Base-by-base conservation (phyloP, 1,140 invertebrate species). In the Pteromalus puparum region DNA sequence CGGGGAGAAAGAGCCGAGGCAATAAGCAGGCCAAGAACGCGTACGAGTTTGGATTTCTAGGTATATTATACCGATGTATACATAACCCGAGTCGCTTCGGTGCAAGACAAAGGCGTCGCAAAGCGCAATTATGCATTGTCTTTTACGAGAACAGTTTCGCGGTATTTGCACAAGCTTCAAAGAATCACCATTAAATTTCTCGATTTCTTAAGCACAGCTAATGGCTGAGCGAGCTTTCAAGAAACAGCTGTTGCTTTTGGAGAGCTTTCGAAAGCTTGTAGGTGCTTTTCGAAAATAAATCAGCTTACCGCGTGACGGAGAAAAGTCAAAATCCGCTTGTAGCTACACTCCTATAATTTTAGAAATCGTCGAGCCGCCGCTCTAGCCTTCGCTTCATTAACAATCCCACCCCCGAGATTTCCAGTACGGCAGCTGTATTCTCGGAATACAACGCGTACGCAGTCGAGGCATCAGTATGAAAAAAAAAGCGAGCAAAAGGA, bases 41-140 rank as follows among this genome's bases (percentile, higher is more conserved):
- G 61, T 24, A 42, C 82, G 67, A 83, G n/a, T 83, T 68, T 77
- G 74, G 75, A 77, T 68, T 76, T 83, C 61, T 61, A 21, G 74
- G 82, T 77, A 77, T 65, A 38, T 24, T n/a, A 5, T 18, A 53
- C 48, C 4, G 10, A 46, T 13, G 21, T 61, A 61, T 61, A n/a
- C 18, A 61, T 21, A 61, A 61, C 18, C 53, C 13, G 15, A 48
- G 15, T 15, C 81, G 72, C 30, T 28, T 30, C 38, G 15, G 5
- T 53, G 2, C 48, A 46, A 77, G 81, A 83, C 30, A 83, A 83
- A 30, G 7, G 28, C 46, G 46, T 13, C 2, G 10, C 9, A 1
- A 5, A n/a, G 21, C 53, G 21, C 78, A 72, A 72, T 72, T 80
- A 38, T 28, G 72, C 46, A 42, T 42, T 42, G 78, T 15, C 2